Evolutionary conservation across 2,113 vertebrate species (phyloP), one percentile per base, ranked within the genome.

Genomic region (Heterotilapia buettikoferi): DNA sequence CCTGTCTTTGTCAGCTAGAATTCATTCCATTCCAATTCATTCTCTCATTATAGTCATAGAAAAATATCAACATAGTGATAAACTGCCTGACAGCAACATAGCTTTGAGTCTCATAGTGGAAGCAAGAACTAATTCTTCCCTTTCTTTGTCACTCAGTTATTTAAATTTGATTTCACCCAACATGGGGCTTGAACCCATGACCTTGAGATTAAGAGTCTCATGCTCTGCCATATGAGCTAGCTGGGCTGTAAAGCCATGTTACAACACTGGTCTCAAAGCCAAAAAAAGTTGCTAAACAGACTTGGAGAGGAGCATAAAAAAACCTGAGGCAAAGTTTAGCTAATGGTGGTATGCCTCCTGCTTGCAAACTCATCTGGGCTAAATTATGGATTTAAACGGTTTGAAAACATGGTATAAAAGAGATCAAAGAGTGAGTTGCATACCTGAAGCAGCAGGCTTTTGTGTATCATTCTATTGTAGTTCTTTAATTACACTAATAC

Each of bases 241-340:
- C 5, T 1, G 66, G 6, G 36, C 2, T 71, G 3, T 16, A 5
- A 9, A 43, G 4, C 4, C 0, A 43, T 3, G 1, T 3, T 66
- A 38, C 6, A 38, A 66, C 33, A 38, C 33, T 66, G 31, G 18
- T 66, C 31, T 21, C 33, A n/a, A n/a, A n/a, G n/a, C n/a, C n/a
- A n/a, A n/a, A n/a, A n/a, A n/a, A n/a, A n/a, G n/a, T n/a, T n/a
- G n/a, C n/a, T n/a, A n/a, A n/a, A n/a, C n/a, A n/a, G n/a, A n/a
- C n/a, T n/a, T n/a, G n/a, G n/a, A n/a, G n/a, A n/a, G n/a, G n/a
- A n/a, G n/a, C n/a, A n/a, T n/a, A n/a, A n/a, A n/a, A n/a, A n/a
- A n/a, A n/a, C n/a, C n/a, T n/a, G n/a, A n/a, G n/a, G n/a, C n/a
- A n/a, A n/a, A 21, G 31, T 8, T 21, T 68, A 68, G 63, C 63